Base-by-base conservation (phyloP, 2,888 invertebrate species). In the Agrochola litura region DNA sequence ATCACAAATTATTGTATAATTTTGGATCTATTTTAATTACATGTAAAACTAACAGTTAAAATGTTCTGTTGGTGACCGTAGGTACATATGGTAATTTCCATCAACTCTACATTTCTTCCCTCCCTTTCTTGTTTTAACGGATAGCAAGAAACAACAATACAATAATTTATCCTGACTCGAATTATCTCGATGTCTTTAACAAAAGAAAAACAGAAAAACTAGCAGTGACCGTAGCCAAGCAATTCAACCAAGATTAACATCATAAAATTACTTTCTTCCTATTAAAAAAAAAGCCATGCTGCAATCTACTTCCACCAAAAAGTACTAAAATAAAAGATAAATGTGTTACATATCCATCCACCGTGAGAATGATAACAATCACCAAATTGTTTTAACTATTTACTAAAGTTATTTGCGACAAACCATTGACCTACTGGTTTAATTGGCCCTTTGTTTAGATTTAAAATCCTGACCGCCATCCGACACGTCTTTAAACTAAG, bases 291-390 rank as follows among this genome's bases (percentile, higher is more conserved):
- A 60, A 58, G 16, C 14, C 16, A 83, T 25, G n/a, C 37, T 10
- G 22, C 22, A 46, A 10, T 67, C 84, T 65, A 71, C 67, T 68
- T 68, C 14, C 63, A 61, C 61, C 6, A 79, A 79, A 82, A 67
- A 25, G 25, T 68, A 64, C 58, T 43, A 68, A 75, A 68, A 63
- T 61, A 60, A 22, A 25, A 69, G 37, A 64, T 49, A n/a, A 69
- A 76, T 37, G 73, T 71, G 76, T 80, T 77, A 87, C 84, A 88
- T 84, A 77, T 76, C 52, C 83, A 81, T 41, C 37, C 16, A 79
- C 84, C 86, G 88, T 87, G 88, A 86, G 87, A 87, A 87, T 74
- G 75, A 86, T 76, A 86, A 81, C 70, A 80, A 88, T 80, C 76
- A 71, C 52, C 54, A 80, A 80, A 88, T 82, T 84, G 77, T 88